Evolutionary conservation across 53 echinoderm and acorn worm species (phyloP).

Genomic region (Zoroaster sp.): DNA sequence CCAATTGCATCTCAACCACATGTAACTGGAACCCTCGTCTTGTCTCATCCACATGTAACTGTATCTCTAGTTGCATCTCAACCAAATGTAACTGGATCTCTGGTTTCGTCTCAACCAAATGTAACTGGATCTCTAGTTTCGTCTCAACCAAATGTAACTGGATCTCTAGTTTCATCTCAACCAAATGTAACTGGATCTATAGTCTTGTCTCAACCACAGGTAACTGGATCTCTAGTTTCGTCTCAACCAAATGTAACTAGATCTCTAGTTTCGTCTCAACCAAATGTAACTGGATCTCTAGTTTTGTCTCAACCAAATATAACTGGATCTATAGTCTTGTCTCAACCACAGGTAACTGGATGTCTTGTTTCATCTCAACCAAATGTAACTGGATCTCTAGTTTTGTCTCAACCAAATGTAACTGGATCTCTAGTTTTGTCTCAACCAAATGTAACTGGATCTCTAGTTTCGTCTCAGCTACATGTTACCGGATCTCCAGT

Average conservation of each 20-base stretch:
- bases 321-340: neutral
- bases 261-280: no score
- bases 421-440: neutral
- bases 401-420: neutral
- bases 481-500: neutral
- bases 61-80: neutral
- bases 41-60: neutral
- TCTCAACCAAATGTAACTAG: no score
- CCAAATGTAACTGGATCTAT: no score
- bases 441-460: neutral
- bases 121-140: neutral
- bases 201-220: no score
- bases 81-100: neutral
- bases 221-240: no score
- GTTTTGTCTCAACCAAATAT: neutral
- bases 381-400: neutral
- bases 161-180: neutral
- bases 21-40: neutral
- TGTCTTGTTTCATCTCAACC: neutral
- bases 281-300: neutral
- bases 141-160: neutral
- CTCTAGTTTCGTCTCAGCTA: neutral
- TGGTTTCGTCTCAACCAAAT: neutral
- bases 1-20: neutral
- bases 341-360: no score